A percentile compares a stretch with the other conserved stretches of the same genome.
These are phyloP conservation scores for Melitaea cinxia DNA, from an alignment of 1,140 invertebrate genomes.

Conservation along the genomic window DNA sequence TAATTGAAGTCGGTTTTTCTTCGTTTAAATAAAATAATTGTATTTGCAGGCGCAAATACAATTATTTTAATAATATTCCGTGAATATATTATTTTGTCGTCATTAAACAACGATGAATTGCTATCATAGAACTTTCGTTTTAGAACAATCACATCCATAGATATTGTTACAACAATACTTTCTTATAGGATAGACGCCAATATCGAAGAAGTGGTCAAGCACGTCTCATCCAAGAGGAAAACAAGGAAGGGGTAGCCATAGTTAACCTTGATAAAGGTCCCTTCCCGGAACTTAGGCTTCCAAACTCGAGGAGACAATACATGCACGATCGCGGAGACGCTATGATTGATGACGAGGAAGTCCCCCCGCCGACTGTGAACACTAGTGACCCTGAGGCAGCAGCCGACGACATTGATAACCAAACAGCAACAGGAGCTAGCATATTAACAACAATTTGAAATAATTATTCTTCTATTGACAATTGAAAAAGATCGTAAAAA, in stretches of 20 bases:
- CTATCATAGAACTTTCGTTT: too few species aligned
- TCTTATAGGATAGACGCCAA: constrained; percentile 38
- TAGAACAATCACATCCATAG: neutral
- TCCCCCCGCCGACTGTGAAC: constrained; percentile 16
- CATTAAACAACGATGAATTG: too few species aligned
- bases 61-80: too few species aligned
- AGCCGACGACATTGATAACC: neutral
- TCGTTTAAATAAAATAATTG: too few species aligned
- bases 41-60: too few species aligned
- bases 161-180: neutral
- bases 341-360: constrained; percentile 31
- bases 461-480: neutral
- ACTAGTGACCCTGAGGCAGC: constrained; percentile 18
- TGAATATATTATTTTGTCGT: too few species aligned
- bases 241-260: constrained; percentile 40
- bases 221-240: constrained; percentile 51
- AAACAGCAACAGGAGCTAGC: neutral
- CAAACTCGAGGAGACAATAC: constrained; percentile 49
- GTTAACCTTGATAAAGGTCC: constrained; percentile 48
- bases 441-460: neutral
- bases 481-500: too few species aligned
- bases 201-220: constrained; percentile 31
- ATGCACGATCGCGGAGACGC: constrained; percentile 37
- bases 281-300: constrained; percentile 49
- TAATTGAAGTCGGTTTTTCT: too few species aligned